These are phyloP conservation scores for Passer montanus DNA, from an alignment of 2,113 vertebrate genomes.

Conservation along the genomic window DNA sequence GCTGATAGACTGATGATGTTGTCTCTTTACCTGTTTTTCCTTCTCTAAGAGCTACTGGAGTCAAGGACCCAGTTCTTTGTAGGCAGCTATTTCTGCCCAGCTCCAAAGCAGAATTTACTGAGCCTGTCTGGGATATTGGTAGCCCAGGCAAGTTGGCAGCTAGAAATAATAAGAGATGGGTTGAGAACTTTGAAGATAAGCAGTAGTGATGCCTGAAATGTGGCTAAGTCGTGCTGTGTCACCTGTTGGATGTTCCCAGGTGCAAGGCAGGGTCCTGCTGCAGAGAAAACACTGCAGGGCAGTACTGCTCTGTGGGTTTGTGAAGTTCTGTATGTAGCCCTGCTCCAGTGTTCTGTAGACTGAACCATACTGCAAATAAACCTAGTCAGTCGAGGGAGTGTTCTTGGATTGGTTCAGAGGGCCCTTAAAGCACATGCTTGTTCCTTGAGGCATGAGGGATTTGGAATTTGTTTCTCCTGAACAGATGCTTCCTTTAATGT, in stretches of 20 bases:
- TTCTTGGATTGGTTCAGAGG: not conserved
- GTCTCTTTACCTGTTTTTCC: not conserved
- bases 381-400: fast-evolving
- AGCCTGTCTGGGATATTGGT: not conserved
- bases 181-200: not conserved
- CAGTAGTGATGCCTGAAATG: not conserved
- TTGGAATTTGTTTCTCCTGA: not conserved
- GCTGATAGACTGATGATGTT: not conserved
- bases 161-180: not conserved
- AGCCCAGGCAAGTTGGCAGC: not conserved
- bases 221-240: fast-evolving
- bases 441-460: not conserved
- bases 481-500: not conserved
- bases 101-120: not conserved
- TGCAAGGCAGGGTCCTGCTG: not conserved
- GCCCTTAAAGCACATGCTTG: not conserved
- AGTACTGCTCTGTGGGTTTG: not conserved
- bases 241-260: not conserved
- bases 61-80: not conserved
- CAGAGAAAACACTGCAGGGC: no score
- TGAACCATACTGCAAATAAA: not conserved
- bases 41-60: not conserved
- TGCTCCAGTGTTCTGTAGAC: not conserved
- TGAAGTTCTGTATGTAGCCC: fast-evolving
- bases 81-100: not conserved